Percentiles rank a stretch among this genome's conserved stretches.
Conservation (phyloP, 2,888 invertebrate species). For the Lasioglossum oenotherae region DNA sequence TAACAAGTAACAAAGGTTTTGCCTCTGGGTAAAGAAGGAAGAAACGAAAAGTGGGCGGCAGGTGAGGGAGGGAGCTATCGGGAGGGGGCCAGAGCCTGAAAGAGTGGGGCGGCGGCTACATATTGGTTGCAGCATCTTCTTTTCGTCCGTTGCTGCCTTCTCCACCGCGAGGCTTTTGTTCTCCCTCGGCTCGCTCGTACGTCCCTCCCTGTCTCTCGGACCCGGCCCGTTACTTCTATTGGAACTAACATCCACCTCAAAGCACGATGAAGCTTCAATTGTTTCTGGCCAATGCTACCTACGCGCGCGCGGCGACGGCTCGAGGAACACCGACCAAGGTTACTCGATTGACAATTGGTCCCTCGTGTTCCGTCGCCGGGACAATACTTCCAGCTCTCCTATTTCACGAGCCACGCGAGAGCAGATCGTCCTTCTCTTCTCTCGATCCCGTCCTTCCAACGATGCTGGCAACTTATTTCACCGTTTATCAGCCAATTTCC, state of each 20-base stretch:
- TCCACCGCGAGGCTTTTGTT: conserved; percentile 62
- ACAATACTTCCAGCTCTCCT: conserved; percentile 10
- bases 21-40: conserved; percentile 62
- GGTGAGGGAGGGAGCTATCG: conserved; percentile 14
- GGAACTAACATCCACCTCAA: conserved; percentile 46
- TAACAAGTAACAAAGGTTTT: conserved; percentile 81
- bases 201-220: conserved; percentile 21
- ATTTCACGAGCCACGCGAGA: neutral
- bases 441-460: neutral
- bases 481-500: conserved; percentile 6
- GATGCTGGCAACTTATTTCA: neutral
- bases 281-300: conserved; percentile 51
- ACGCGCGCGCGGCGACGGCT: conserved; percentile 15
- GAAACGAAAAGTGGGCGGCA: conserved; percentile 57
- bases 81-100: conserved; percentile 52
- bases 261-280: conserved; percentile 59
- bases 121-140: conserved; percentile 76
- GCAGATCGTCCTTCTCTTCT: neutral
- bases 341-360: conserved; percentile 56
- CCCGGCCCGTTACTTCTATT: conserved; percentile 23
- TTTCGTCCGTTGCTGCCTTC: conserved; percentile 69
- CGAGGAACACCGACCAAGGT: conserved; percentile 57
- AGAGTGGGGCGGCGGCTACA: conserved; percentile 69
- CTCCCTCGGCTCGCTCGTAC: conserved; percentile 52
- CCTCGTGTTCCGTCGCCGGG: conserved; percentile 17